Percentiles rank a stretch among this genome's conserved stretches.
These are phyloP conservation scores for Sceliomorpha sp. DNA, from an alignment of 2,888 invertebrate genomes.

Conservation along the genomic window DNA sequence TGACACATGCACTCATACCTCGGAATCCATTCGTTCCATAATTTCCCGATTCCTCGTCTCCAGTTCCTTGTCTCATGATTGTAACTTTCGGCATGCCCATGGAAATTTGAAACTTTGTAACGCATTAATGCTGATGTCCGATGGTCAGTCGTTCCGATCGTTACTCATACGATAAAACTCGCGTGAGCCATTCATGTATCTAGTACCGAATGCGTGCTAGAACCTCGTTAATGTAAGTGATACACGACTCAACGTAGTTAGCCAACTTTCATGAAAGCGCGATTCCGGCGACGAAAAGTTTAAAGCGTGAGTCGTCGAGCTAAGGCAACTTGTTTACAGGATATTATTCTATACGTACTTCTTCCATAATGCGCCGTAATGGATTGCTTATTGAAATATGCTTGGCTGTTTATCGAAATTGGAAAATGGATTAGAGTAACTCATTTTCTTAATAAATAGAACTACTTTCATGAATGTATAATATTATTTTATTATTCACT, in stretches of 20 bases:
- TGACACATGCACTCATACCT: slow-evolving; percentile 33
- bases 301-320: no score
- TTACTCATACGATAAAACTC: slow-evolving; percentile 56
- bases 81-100: slow-evolving; percentile 59
- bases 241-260: background rate
- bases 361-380: no score
- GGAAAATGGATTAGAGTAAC: no score
- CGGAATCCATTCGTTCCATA: slow-evolving; percentile 65
- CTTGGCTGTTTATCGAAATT: no score
- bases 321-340: no score
- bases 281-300: no score
- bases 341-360: no score
- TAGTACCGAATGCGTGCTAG: slow-evolving; percentile 36
- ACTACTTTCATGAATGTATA: no score
- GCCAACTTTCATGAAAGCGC: background rate
- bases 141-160: slow-evolving; percentile 54
- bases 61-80: slow-evolving; percentile 17
- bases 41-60: slow-evolving; percentile 68
- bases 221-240: slow-evolving; percentile 27
- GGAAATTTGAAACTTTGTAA: slow-evolving; percentile 65
- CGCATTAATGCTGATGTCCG: slow-evolving; percentile 63
- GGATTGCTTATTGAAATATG: no score
- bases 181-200: slow-evolving; percentile 15
- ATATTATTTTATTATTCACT: no score
- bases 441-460: no score